Base-by-base conservation (phyloP, 2,888 invertebrate genomes). In the Heliconius cydno region DNA sequence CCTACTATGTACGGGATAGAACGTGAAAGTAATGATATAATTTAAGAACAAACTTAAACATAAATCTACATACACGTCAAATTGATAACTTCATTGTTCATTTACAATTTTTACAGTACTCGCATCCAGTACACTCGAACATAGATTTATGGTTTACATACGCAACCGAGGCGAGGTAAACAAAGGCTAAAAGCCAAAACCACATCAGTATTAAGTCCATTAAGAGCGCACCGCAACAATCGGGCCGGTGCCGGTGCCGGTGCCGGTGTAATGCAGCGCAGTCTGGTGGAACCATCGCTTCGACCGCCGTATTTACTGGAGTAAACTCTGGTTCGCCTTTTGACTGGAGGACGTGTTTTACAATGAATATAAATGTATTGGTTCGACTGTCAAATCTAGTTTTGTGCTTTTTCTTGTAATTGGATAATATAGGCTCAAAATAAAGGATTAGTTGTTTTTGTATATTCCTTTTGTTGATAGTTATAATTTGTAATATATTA, bases 111-210 rank as follows among this genome's bases (percentile, higher is more conserved):
- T 52, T 52, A 19, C 46, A 52, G 46, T 52, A 52, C 19, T 63
- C 41, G n/a, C 38, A 63, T 63, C 2, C 13, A 28, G 72, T 52
- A 80, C 66, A 57, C 68, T 79, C 74, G 78, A 78, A 80, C 80
- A 75, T 74, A 71, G 78, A 78, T 85, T 85, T 84, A 85, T 84
- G 83, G 75, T 82, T 81, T 79, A 80, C 76, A 82, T 83, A 85
- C 85, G 82, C 84, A 83, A 78, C 75, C 81, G 85, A 85, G 85
- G 84, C 88, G 90, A 91, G 90, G 93, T 91, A 93, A 92, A 94
- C 94, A 94, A 92, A 88, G 91, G 91, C 92, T 93, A 93, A 93
- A 94, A 94, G 94, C 94, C 88, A 92, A 93, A 93, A 93, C 94
- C 93, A 88, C 94, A 91, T 88, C 91, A 90, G 91, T 92, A 94